A percentile compares a stretch with the other conserved stretches of the same genome.
Evolutionary conservation across 2,888 invertebrate species (phyloP).

Genomic region (Pheosia gnoma): DNA sequence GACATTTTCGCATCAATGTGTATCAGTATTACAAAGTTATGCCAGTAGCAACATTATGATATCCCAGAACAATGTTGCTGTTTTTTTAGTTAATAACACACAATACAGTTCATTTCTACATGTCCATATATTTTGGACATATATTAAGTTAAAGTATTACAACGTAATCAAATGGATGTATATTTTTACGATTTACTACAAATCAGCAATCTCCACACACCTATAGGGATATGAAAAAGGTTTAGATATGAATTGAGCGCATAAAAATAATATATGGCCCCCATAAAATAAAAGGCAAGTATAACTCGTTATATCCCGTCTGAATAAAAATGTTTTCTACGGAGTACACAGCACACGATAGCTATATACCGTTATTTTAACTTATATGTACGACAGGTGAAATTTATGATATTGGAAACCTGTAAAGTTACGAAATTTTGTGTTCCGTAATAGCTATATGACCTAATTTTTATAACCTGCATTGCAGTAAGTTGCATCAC

Average conservation of each 20-base stretch:
- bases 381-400: conserved; percentile 17
- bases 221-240: conserved; percentile 23
- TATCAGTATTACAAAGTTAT: conserved; percentile 32
- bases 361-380: conserved; percentile 14
- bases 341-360: not conserved
- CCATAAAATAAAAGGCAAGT: conserved; percentile 31
- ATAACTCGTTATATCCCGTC: conserved; percentile 22
- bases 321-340: conserved; percentile 16
- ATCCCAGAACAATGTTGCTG: too few species aligned
- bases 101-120: too few species aligned
- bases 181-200: conserved; percentile 14
- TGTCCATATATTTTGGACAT: not conserved
- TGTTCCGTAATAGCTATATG: conserved; percentile 46
- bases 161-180: not conserved
- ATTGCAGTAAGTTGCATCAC: conserved; percentile 60
- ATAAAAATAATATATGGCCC: conserved; percentile 41
- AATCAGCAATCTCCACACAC: conserved; percentile 8
- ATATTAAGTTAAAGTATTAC: not conserved
- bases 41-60: conserved; percentile 12
- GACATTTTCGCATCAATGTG: conserved; percentile 53
- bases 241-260: conserved; percentile 31
- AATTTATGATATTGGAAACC: conserved; percentile 52
- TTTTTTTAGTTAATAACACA: too few species aligned
- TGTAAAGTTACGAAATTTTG: conserved; percentile 57
- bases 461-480: conserved; percentile 76